A percentile compares a stretch with the other conserved stretches of the same genome.
Conservation (phyloP, 1,140 invertebrate species). For the Camponotus floridanus region DNA sequence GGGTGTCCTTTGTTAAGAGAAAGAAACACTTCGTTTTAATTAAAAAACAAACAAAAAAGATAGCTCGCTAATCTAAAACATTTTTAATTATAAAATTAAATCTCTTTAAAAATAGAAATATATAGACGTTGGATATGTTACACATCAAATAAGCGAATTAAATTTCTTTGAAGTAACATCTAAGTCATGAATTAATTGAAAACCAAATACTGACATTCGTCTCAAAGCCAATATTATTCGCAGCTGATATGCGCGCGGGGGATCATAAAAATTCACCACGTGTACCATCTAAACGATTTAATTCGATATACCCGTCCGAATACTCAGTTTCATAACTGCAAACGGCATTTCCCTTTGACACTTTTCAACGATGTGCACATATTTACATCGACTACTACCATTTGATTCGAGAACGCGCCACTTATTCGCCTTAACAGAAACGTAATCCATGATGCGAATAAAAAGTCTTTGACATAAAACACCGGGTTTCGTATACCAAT, state of each 20-base stretch:
- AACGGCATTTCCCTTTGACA: constrained; percentile 45
- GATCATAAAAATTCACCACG: not conserved
- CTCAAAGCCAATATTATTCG: constrained; percentile 1
- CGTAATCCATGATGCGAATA: constrained; percentile 14
- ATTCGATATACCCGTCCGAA: constrained; percentile 16
- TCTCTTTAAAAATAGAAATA: not conserved
- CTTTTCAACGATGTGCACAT: not conserved
- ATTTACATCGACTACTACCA: constrained; percentile 22
- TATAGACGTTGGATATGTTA: not conserved
- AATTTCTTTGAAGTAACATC: not conserved
- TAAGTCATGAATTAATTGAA: not conserved
- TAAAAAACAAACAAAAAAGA: not conserved
- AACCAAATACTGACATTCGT: constrained; percentile 8
- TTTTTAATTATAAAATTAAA: constrained; percentile 19
- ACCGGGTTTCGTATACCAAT: not conserved
- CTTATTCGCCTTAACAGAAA: constrained; percentile 8
- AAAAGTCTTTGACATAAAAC: constrained; percentile 24
- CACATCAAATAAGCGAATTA: not conserved
- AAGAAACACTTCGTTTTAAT: not conserved
- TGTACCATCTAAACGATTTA: constrained; percentile 37
- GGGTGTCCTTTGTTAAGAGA: not conserved
- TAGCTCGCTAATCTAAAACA: not conserved
- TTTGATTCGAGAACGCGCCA: constrained; percentile 18
- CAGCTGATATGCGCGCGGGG: not conserved
- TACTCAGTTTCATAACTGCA: constrained; percentile 31